Base-by-base conservation (phyloP, 2,797 vertebrate species). In the Fringilla coelebs region DNA sequence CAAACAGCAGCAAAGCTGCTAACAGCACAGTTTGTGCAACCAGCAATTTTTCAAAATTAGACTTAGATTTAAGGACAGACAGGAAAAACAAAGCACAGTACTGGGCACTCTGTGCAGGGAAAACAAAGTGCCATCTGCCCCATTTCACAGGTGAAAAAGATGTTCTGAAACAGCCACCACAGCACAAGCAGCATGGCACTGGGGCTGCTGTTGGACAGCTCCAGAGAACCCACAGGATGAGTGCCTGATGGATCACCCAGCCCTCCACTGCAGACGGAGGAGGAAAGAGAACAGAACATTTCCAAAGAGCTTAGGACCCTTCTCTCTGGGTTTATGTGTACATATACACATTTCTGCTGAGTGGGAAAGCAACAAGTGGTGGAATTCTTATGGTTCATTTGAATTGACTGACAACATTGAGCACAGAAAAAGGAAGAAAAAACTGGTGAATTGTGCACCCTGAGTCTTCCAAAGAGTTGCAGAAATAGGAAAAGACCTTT, bases 301-400 rank as follows among this genome's bases (percentile, higher is more conserved):
- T 36, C 41, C 16, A 9, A 6, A 57, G 40, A 51, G 20, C 40
- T 76, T 1, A 58, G 46, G 19, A 58, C 29, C 7, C 40, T 25
- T 24, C 17, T 19, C 13, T 17, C 5, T 10, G 18, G 12, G 62
- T 10, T 34, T 26, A 17, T 55, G 9, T 0, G 1, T 1, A 1
- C 29, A 66, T 1, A 2, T 2, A 19, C 0, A 10, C 60, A 67
- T 61, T 65, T 36, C 36, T 40, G 41, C 9, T 40, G 29, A 48
- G 28, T 1, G 38, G 34, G 13, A 57, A 68, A 48, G 61, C 26
- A 68, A 32, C 21, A 84, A 72, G 21, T 48, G 36, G 31, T 72
- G 31, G 18, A 43, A 22, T 65, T 73, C 74, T 75, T 54, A 19
- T 32, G 46, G 36, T 32, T 78, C 62, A 25, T n/a, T 55, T 72